Evolutionary conservation across 2,888 invertebrate genomes (phyloP).

Genomic region (Clivina fossor): DNA sequence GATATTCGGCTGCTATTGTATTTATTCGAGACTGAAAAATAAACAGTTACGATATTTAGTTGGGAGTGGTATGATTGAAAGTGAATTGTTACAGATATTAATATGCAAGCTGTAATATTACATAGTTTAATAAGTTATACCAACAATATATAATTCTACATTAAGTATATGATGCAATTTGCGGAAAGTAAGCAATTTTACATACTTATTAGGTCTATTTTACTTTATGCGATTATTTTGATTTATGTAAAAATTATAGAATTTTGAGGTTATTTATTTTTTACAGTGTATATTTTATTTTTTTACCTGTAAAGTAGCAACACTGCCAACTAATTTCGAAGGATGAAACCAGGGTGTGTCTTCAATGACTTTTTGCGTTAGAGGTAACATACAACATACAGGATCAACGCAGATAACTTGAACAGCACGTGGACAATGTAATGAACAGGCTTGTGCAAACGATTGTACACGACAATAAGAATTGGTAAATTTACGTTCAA

Average conservation of each 20-base stretch:
- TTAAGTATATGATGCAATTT: too few relatives aligned
- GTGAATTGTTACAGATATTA: not conserved
- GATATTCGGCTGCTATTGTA: constrained; percentile 61
- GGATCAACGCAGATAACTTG: constrained; percentile 58
- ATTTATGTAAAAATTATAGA: too few relatives aligned
- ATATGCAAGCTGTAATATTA: too few relatives aligned
- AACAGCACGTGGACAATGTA: constrained; percentile 59
- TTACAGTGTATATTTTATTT: not conserved
- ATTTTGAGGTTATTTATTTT: not conserved
- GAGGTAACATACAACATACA: constrained; percentile 59
- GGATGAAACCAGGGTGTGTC: constrained; percentile 51
- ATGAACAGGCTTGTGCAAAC: constrained; percentile 55
- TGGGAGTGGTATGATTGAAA: not conserved
- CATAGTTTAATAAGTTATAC: too few relatives aligned
- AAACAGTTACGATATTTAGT: not conserved
- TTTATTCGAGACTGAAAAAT: constrained; percentile 58
- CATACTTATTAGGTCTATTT: too few relatives aligned
- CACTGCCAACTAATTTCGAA: constrained; percentile 49
- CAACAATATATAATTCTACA: too few relatives aligned
- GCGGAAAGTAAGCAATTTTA: not conserved
- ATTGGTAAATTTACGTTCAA: constrained; percentile 41
- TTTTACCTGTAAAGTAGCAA: constrained; percentile 46
- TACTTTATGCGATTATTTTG: too few relatives aligned
- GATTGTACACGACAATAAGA: constrained; percentile 45
- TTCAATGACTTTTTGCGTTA: constrained; percentile 56